Percentiles rank a stretch among this genome's conserved stretches.
Evolutionary conservation across 2,113 vertebrate species (phyloP).

Genomic region (Notarius lentiginosus): DNA sequence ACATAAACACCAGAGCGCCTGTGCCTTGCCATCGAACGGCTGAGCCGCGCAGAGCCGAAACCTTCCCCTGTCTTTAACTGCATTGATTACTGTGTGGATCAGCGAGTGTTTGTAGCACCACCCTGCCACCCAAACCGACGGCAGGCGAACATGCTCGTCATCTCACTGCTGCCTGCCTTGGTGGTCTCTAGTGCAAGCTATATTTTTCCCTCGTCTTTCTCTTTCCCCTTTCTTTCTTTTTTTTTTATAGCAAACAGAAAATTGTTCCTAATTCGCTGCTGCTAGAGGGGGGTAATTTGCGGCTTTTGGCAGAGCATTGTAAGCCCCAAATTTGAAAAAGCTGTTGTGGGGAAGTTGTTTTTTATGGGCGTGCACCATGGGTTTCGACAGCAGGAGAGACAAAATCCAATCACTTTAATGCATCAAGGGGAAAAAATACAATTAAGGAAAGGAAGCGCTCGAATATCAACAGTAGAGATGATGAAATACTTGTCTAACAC

Average conservation of each 20-base stretch:
- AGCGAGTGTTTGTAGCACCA: constrained; percentile 65
- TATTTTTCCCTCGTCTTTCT: constrained; percentile 75
- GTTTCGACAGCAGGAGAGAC: constrained; percentile 55
- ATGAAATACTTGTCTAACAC: constrained; percentile 45
- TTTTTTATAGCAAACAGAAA: constrained; percentile 80
- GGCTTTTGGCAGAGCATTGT: constrained; percentile 79
- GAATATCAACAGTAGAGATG: constrained; percentile 24
- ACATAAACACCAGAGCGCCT: constrained; percentile 40
- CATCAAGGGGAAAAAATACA: constrained; percentile 41
- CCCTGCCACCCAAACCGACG: constrained; percentile 77
- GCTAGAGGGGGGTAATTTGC: constrained; percentile 81
- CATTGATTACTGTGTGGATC: constrained; percentile 70
- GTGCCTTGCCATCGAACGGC: constrained; percentile 11
- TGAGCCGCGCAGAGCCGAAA: constrained; percentile 10
- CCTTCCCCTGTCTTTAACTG: constrained; percentile 54
- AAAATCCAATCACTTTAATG: constrained; percentile 45
- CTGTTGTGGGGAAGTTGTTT: constrained; percentile 73
- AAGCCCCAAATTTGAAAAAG: constrained; percentile 81
- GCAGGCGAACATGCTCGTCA: constrained; percentile 63
- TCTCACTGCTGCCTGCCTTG: constrained; percentile 72
- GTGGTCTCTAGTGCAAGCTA: constrained; percentile 78
- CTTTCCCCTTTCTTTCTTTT: constrained; percentile 56
- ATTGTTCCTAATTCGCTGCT: constrained; percentile 83
- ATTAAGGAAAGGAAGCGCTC: constrained; percentile 44
- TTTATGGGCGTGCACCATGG: constrained; percentile 61